Conservation (phyloP, 2,888 invertebrate species). For the Spodoptera exigua region DNA sequence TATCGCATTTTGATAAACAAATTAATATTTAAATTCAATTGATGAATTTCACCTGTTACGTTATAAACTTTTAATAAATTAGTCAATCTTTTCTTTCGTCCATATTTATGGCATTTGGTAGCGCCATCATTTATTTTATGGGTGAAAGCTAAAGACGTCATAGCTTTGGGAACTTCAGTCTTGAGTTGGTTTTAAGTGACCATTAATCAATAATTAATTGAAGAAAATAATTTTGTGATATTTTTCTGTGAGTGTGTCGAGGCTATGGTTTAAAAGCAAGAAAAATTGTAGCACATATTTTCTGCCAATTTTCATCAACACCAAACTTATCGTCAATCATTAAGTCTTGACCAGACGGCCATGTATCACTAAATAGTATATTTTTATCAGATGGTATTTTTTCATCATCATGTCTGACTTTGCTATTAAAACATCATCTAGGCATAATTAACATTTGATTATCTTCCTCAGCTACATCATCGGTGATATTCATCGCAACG, state of each 20-base stretch:
- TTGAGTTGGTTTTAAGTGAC: background rate
- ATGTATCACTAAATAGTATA: no score
- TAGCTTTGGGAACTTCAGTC: background rate
- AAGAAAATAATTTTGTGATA: background rate
- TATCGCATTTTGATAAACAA: no score
- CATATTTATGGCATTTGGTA: slow-evolving; percentile 3
- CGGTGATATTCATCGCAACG: slow-evolving; percentile 89
- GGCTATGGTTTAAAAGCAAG: no score
- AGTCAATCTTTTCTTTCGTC: background rate
- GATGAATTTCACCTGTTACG: slow-evolving; percentile 2
- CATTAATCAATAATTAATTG: background rate
- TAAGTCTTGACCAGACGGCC: no score
- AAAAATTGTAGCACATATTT: no score
- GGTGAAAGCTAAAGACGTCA: slow-evolving; percentile 17
- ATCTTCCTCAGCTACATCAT: slow-evolving; percentile 83
- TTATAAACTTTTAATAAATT: background rate
- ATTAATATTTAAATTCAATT: background rate
- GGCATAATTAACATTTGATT: background rate
- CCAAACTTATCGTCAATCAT: no score
- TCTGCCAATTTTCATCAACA: no score
- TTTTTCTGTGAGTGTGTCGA: no score
- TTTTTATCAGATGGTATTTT: no score
- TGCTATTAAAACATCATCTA: no score
- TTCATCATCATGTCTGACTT: no score
- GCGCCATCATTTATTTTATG: background rate